Evolutionary conservation across 2,797 vertebrate species (phyloP), one percentile per base, ranked within the genome.

Genomic region (Prunella strophiata): DNA sequence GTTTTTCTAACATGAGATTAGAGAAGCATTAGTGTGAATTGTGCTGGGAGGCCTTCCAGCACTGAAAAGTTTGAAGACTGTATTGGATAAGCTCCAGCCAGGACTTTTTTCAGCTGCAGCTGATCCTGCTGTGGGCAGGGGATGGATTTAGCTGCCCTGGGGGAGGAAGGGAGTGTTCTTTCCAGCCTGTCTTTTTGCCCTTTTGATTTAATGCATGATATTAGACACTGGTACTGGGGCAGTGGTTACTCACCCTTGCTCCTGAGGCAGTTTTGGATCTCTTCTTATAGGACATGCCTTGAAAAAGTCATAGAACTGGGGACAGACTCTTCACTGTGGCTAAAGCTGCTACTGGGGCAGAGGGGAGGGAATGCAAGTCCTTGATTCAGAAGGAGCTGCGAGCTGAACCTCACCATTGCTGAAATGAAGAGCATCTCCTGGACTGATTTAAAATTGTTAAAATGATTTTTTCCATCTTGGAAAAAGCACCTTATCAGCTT

Each of bases 131-230:
- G 1, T 82, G 93, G 91, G 82, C 76, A 92, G 82, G 61, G 52
- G 65, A 80, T 85, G 61, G 88, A 94, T 96, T 94, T 94, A 88
- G 82, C 47, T 93, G 79, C 62, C 88, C 91, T 58, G 0, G 40
- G 78, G 93, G 76, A 92, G 88, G 89, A 88, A 94, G 85, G 42
- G 76, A 94, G 62, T 71, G 34, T 91, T 78, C 89, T 91, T 95
- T 88, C 85, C 93, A 96, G 42, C 73, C 61, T 80, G 38, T 74
- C 52, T 55, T 77, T 80, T 51, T 87, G 67, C 48, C 63, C 78
- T 96, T 95, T 81, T 0, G 0, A 48, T 79, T 85, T 4, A 4
- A 47, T 80, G 59, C 11, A 12, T 66, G 71, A 50, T 87, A 80
- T 77, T 40, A 88, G 79, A 79, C 42, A 85, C 48, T 57, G 85